These are phyloP conservation scores for Elgaria multicarinata DNA, from an alignment of 2,113 vertebrate genomes.

Conservation along the genomic window DNA sequence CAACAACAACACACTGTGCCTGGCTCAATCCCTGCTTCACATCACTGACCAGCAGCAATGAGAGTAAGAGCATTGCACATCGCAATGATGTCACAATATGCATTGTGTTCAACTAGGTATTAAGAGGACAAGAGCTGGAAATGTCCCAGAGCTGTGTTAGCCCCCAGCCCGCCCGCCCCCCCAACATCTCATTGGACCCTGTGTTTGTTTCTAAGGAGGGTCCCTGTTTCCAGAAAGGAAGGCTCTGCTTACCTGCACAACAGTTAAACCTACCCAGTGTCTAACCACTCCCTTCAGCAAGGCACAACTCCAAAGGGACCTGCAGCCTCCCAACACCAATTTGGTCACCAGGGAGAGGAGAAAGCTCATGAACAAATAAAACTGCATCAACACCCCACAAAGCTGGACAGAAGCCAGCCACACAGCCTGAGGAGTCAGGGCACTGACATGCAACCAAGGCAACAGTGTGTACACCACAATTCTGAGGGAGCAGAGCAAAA, in stretches of 20 bases:
- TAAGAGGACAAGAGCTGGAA: background rate
- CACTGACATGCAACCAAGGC: no score
- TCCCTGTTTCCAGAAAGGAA: no score
- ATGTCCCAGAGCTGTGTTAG: rapidly evolving
- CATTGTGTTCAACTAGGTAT: background rate
- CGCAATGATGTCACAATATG: background rate
- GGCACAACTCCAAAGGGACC: background rate
- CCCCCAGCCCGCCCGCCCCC: background rate
- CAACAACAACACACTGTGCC: background rate
- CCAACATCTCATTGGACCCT: background rate
- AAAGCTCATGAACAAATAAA: background rate
- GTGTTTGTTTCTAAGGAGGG: no score
- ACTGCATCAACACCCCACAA: background rate
- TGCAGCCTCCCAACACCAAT: background rate
- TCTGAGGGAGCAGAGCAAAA: no score
- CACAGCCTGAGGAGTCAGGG: no score
- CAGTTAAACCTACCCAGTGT: no score
- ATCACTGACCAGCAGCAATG: background rate
- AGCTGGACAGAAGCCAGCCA: no score
- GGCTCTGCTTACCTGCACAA: no score
- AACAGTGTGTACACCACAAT: no score
- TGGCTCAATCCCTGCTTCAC: no score
- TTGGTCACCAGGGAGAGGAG: background rate
- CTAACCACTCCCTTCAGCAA: background rate
- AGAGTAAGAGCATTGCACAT: background rate